A percentile compares a stretch with the other conserved stretches of the same genome.
Conservation (phyloP, 2,888 invertebrate species). For the Tenthredo notha region DNA sequence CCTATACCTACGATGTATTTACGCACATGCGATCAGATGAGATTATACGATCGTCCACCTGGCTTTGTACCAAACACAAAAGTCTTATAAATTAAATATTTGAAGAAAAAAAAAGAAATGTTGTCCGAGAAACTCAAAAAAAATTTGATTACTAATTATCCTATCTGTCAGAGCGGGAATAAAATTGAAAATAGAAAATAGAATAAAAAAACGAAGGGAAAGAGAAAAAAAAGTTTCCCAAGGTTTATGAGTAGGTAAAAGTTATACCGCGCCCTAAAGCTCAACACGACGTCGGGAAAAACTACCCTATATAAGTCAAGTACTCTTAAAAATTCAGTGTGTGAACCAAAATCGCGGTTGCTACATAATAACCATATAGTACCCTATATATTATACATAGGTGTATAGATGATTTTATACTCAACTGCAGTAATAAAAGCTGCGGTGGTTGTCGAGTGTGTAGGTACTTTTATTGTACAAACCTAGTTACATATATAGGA, state of each 20-base stretch:
- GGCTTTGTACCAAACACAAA: background rate
- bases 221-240: slow-evolving; percentile 26
- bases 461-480: background rate
- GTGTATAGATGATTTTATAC: background rate
- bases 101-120: too few relatives aligned
- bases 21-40: background rate
- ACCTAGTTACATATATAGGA: too few relatives aligned
- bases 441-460: slow-evolving; percentile 58
- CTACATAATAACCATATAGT: slow-evolving; percentile 69
- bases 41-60: slow-evolving; percentile 25
- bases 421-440: slow-evolving; percentile 60
- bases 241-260: background rate
- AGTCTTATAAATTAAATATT: background rate
- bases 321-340: slow-evolving; percentile 59
- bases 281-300: background rate
- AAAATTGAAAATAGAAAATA: too few relatives aligned
- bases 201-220: background rate
- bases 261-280: background rate
- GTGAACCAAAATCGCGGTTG: slow-evolving; percentile 69
- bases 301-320: slow-evolving; percentile 19
- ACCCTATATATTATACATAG: background rate
- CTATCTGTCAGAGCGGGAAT: too few relatives aligned
- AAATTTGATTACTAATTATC: too few relatives aligned
- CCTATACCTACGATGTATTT: slow-evolving; percentile 59
- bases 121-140: too few relatives aligned